Percentiles rank a stretch among this genome's conserved stretches.
Conservation (phyloP, 2,113 vertebrate species). For the Scalopus aquaticus region DNA sequence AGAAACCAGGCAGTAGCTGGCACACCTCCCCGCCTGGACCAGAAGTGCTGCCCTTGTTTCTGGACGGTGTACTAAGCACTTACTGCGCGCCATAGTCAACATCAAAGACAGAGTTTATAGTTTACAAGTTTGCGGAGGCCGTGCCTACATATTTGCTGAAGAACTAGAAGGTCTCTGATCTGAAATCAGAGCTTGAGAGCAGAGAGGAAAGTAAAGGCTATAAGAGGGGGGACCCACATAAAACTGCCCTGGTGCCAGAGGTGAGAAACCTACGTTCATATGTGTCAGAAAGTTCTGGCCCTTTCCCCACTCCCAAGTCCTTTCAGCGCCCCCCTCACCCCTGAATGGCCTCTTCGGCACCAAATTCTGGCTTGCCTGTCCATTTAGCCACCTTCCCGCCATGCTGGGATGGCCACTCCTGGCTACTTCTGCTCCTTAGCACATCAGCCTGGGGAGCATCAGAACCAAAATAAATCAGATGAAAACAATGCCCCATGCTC, state of each 20-base stretch:
- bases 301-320: background rate
- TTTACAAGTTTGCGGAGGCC: background rate
- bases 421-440: background rate
- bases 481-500: conserved; percentile 25
- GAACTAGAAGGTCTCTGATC: background rate
- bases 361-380: background rate
- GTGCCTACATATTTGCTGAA: background rate
- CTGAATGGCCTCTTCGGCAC: background rate
- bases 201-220: background rate
- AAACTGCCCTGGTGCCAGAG: background rate
- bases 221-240: background rate
- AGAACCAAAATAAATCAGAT: conserved; percentile 27
- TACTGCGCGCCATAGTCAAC: background rate
- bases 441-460: background rate
- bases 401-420: background rate
- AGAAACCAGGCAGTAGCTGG: background rate
- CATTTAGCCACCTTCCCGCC: background rate
- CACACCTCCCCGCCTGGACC: background rate
- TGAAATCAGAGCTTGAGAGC: background rate
- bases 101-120: background rate
- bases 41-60: background rate
- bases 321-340: background rate
- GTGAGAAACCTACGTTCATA: background rate
- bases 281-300: background rate
- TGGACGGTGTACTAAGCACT: background rate